Conservation (phyloP, 2,888 invertebrate genomes). For the Cabera pusaria region DNA sequence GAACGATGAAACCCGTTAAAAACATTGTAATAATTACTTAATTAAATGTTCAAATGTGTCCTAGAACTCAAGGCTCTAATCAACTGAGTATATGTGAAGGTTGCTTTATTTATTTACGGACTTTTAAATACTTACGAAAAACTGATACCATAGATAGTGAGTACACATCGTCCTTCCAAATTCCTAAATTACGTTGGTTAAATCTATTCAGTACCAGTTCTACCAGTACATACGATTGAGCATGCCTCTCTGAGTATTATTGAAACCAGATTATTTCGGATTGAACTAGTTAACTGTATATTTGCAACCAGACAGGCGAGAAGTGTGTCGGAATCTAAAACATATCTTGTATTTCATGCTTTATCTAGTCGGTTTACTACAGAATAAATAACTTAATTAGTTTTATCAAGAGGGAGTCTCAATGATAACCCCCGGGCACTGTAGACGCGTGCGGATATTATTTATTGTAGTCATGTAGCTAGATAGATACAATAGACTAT, state of each 20-base stretch:
- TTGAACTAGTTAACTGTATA: slow-evolving; percentile 3
- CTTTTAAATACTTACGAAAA: background rate
- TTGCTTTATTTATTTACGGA: slow-evolving; percentile 5
- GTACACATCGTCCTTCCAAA: too few species aligned
- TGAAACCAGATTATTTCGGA: slow-evolving; percentile 10
- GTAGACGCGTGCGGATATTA: slow-evolving; percentile 14
- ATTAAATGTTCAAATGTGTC: slow-evolving; percentile 14
- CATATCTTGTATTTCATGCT: slow-evolving; percentile 5
- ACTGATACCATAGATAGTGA: too few species aligned
- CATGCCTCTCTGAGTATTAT: slow-evolving; percentile 1
- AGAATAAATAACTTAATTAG: slow-evolving; percentile 18
- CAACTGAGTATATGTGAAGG: slow-evolving; percentile 15
- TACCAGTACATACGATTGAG: slow-evolving; percentile 3
- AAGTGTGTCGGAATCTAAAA: background rate
- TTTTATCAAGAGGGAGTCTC: slow-evolving; percentile 14
- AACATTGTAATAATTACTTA: slow-evolving; percentile 10
- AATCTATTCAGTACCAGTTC: too few species aligned
- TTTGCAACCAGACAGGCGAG: background rate
- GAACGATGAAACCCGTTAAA: slow-evolving; percentile 3
- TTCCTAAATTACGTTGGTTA: too few species aligned
- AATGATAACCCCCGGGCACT: slow-evolving; percentile 20
- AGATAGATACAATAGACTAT: too few species aligned
- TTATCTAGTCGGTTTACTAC: slow-evolving; percentile 12
- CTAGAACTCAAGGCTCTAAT: slow-evolving; percentile 16
- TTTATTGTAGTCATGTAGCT: too few species aligned